Evolutionary conservation across 2,888 invertebrate species (phyloP).

Genomic region (Phalera bucephala): DNA sequence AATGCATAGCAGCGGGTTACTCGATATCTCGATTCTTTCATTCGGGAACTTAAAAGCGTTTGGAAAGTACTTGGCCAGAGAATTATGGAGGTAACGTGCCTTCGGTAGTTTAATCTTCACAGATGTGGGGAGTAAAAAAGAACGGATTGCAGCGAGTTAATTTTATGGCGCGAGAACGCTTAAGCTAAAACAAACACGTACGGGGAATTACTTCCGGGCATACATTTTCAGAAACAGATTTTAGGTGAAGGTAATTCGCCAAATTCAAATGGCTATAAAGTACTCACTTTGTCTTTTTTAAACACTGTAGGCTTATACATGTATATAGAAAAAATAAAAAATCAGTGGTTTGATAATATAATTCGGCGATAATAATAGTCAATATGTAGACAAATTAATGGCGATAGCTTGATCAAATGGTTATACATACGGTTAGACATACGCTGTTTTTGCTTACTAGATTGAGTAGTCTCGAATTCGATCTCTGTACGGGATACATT

Average conservation of each 20-base stretch:
- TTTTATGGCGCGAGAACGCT: constrained; percentile 57
- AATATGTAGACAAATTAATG: too few species aligned
- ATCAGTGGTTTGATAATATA: too few species aligned
- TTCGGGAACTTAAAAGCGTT: constrained; percentile 45
- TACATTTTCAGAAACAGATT: constrained; percentile 57
- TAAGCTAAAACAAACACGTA: constrained; percentile 68
- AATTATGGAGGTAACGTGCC: constrained; percentile 61
- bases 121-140: constrained; percentile 52
- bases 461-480: too few species aligned
- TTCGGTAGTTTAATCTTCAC: constrained; percentile 37
- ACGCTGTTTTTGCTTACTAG: too few species aligned
- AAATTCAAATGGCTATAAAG: constrained; percentile 55
- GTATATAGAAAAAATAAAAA: too few species aligned
- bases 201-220: constrained; percentile 57
- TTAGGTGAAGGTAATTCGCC: constrained; percentile 59
- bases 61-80: constrained; percentile 39
- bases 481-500: too few species aligned
- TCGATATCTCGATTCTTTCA: constrained; percentile 43
- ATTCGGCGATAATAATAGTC: too few species aligned
- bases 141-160: constrained; percentile 57
- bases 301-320: too few species aligned
- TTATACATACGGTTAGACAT: too few species aligned
- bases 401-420: too few species aligned
- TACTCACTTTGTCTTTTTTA: constrained; percentile 35
- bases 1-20: constrained; percentile 53